phyloP scores from a whole-genome alignment of 2,888 invertebrate species.

The Lordiphosa andalusiaca region DNA sequence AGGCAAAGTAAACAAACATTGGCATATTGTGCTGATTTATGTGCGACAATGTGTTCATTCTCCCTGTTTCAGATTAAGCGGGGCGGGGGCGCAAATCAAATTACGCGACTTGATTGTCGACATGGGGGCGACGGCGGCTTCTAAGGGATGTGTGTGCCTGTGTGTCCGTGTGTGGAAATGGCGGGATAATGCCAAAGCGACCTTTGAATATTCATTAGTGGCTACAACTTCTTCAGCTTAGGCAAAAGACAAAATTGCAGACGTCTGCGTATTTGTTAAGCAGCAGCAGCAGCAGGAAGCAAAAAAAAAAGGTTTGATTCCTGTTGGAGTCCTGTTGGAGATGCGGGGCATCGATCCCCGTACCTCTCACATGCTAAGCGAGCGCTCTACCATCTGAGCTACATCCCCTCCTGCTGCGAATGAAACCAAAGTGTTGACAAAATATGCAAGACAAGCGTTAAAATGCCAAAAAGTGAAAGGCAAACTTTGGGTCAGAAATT shows the following conservation, averaged over 20 bases:
- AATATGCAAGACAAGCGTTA: too few species aligned
- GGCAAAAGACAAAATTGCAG: conserved; percentile 61
- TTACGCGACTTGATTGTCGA: conserved; percentile 76
- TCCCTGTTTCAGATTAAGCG: neutral
- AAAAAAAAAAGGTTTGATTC: conserved; percentile 6
- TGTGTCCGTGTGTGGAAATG: conserved; percentile 6
- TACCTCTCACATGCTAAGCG: conserved; percentile 81
- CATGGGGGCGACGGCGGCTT: conserved; percentile 43
- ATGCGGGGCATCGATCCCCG: conserved; percentile 81
- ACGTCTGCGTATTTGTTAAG: conserved; percentile 75
- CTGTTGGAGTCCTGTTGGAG: conserved; percentile 74
- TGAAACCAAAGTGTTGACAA: too few species aligned
- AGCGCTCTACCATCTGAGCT: conserved; percentile 81
- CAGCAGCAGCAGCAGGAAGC: conserved; percentile 43
- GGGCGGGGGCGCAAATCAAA: conserved; percentile 68
- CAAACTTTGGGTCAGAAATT: too few species aligned
- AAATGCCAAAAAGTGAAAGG: too few species aligned
- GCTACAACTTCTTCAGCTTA: conserved; percentile 38
- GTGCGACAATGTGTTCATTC: conserved; percentile 66
- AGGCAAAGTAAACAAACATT: conserved; percentile 76
- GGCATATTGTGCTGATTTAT: conserved; percentile 79
- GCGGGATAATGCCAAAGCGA: conserved; percentile 51
- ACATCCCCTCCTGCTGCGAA: conserved; percentile 72
- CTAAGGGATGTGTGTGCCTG: conserved; percentile 29
- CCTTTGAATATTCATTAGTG: conserved; percentile 76